A percentile compares a stretch with the other conserved stretches of the same genome.
Evolutionary conservation across 2,797 vertebrate species (phyloP).

Genomic region (Hybognathus amarus): DNA sequence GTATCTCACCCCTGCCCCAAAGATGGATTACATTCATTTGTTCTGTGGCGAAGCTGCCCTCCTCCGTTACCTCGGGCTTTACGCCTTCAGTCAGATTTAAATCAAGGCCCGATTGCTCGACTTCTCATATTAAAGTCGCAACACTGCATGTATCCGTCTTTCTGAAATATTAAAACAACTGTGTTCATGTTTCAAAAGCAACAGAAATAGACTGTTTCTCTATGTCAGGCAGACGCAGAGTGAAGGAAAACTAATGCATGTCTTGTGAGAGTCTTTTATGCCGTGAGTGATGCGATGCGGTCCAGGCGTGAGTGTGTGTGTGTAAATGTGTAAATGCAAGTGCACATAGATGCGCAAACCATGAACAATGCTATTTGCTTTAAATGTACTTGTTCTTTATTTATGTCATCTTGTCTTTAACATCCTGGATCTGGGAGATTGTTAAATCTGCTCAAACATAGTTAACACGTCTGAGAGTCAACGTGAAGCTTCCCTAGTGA

Average conservation of each 20-base stretch:
- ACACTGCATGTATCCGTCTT: conserved; percentile 15
- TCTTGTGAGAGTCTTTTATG: background rate
- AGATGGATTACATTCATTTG: conserved; percentile 25
- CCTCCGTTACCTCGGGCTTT: conserved; percentile 7
- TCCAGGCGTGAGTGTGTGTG: background rate
- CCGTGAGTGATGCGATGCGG: conserved; percentile 1
- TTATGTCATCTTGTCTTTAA: background rate
- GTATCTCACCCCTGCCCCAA: conserved; percentile 19
- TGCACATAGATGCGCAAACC: background rate
- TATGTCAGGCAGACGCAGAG: background rate
- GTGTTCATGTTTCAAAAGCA: conserved; percentile 20
- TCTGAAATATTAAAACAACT: conserved; percentile 33
- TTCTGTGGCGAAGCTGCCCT: background rate
- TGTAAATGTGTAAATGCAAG: background rate
- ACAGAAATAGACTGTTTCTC: background rate
- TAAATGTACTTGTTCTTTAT: background rate
- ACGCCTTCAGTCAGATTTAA: conserved; percentile 31
- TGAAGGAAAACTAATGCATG: background rate
- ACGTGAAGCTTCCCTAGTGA: background rate
- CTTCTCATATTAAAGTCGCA: conserved; percentile 25
- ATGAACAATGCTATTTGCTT: background rate
- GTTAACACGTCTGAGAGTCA: background rate
- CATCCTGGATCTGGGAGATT: background rate
- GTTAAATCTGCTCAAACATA: background rate
- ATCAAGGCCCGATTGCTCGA: conserved; percentile 32